Base-by-base conservation (phyloP, 2,113 vertebrate species). In the Microcebus griseorufus region DNA sequence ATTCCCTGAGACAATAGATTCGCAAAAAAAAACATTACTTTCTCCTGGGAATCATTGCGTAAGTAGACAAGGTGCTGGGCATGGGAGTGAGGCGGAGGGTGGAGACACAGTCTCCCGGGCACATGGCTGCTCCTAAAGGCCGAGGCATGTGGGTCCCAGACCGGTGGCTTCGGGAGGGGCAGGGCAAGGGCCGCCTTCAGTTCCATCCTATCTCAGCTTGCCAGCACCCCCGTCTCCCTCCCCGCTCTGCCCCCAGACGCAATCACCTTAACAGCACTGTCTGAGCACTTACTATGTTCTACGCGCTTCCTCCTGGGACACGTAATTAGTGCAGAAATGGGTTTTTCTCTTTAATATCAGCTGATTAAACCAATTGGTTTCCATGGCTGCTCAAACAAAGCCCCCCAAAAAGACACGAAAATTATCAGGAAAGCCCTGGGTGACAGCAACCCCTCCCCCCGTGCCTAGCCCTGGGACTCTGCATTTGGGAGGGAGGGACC, bases 321-420 rank as follows among this genome's bases (percentile, higher is more conserved):
- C 75, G 95, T 69, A 72, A 89, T 83, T 87, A 89, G 94, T 65
- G 25, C 96, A 84, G 93, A 72, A 72, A 70, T 58, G 58, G 51
- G 45, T 23, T 81, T n/a, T 82, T 27, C 58, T n/a, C 75, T 79
- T 37, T 58, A 58, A 22, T 34, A 42, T 48, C 84, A 75, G 96
- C 88, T 92, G 89, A 85, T 84, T 72, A 94, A 95, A 92, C 60
- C 62, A 79, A 72, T 88, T 88, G 82, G 96, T 98, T 97, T 96
- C 97, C 95, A 97, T 94, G 89, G 94, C 93, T 97, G 95, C 95
- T 97, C 93, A 96, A 83, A 90, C 78, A 87, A 92, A 94, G 76
- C 79, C 88, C 78, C 78, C 65, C 89, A 80, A 96, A 93, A 76
- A 88, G 79, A 82, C 25, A 51, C 2, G 17, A 85, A 70, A 60